A percentile compares a stretch with the other conserved stretches of the same genome.
Evolutionary conservation across 2,888 invertebrate genomes (phyloP).

Genomic region (Gortyna flavago): DNA sequence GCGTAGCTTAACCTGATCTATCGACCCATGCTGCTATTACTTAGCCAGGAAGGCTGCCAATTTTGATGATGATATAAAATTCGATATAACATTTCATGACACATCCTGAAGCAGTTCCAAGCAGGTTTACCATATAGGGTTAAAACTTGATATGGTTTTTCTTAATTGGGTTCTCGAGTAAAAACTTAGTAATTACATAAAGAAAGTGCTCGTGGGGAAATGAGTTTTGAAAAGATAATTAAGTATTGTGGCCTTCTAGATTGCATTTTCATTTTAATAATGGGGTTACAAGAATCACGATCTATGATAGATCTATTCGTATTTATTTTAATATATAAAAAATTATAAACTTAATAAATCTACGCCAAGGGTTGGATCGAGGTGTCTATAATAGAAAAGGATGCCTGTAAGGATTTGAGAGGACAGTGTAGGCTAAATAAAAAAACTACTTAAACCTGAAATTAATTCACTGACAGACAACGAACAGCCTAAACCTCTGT

Average conservation of each 20-base stretch:
- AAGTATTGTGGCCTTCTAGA: constrained; percentile 2
- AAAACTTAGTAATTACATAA: constrained; percentile 22
- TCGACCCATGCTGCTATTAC: no score
- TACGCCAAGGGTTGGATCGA: no score
- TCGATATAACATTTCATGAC: neutral
- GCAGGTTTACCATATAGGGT: neutral
- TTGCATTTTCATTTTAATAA: constrained; percentile 9
- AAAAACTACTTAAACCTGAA: no score
- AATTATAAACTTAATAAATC: no score
- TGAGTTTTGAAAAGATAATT: constrained; percentile 28
- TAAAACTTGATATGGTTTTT: constrained; percentile 9
- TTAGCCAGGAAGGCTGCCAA: neutral
- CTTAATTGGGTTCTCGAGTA: neutral
- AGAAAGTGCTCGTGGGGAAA: constrained; percentile 17
- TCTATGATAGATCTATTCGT: no score
- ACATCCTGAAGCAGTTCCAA: neutral
- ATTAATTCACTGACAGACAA: no score
- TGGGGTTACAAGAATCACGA: neutral
- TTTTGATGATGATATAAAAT: neutral
- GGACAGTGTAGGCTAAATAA: no score
- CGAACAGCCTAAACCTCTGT: no score
- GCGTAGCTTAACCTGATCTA: no score
- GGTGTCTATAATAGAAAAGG: no score
- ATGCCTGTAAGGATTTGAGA: no score
- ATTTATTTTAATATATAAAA: no score